Evolutionary conservation across 92 coral and sea anemone species (phyloP).

Genomic region (Porites cylindrica): DNA sequence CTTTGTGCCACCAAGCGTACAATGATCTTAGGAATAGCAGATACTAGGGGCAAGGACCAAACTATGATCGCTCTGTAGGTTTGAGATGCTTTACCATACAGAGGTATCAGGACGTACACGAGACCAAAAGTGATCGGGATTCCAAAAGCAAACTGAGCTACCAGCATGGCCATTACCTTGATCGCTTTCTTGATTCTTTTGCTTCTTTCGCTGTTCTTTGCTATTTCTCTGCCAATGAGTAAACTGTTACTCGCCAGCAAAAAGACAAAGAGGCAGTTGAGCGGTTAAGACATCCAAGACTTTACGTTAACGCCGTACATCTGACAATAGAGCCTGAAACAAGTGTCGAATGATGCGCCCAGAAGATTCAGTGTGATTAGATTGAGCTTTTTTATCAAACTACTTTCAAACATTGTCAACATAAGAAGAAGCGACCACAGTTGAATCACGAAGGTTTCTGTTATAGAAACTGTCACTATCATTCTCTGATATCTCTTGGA

Average conservation of each 20-base stretch:
- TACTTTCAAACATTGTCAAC: conserved; percentile 24
- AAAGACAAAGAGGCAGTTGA: conserved; percentile 43
- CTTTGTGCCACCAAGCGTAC: conserved; percentile 55
- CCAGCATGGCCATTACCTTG: conserved; percentile 19
- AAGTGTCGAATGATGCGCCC: conserved; percentile 61
- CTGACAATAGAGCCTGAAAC: conserved; percentile 50
- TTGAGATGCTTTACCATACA: neutral
- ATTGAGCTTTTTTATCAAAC: neutral
- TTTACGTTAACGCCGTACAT: conserved; percentile 52
- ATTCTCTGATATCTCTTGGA: conserved; percentile 11
- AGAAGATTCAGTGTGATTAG: conserved; percentile 49
- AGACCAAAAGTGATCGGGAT: conserved; percentile 24
- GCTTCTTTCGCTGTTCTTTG: no score
- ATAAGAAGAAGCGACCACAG: conserved; percentile 55
- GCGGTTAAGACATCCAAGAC: conserved; percentile 57
- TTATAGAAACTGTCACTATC: conserved; percentile 40
- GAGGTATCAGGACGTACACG: neutral
- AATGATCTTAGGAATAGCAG: conserved; percentile 49
- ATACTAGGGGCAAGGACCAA: conserved; percentile 18
- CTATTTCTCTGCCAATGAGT: no score
- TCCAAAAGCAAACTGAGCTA: conserved; percentile 44
- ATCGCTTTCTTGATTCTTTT: neutral
- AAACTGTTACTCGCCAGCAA: neutral
- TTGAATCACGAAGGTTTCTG: conserved; percentile 56
- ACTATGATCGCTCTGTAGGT: conserved; percentile 7